Evolutionary conservation across 2,888 invertebrate genomes (phyloP), one percentile per base, ranked within the genome.

Genomic region (Folsomia candida): DNA sequence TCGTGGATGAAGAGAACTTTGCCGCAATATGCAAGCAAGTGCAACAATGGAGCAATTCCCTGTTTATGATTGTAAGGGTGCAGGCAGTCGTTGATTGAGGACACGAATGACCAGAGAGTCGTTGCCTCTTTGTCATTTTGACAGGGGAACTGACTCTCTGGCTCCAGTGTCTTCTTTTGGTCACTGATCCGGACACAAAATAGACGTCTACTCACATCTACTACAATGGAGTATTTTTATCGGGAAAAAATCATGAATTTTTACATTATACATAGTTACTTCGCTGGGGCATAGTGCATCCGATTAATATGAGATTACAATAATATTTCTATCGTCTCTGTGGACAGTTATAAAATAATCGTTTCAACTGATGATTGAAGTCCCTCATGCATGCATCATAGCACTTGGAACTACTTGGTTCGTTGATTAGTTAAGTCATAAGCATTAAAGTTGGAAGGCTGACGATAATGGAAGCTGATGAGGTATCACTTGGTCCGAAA

Each of bases 41-140:
- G 37, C 37, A 54, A 64, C 63, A 64, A 64, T 64, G 63, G 63
- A 37, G 22, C 22, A 25, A 64, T 64, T 64, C 37, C 37, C 63
- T 37, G 37, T 64, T 64, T 64, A 64, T 64, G 37, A 64, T 64
- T 64, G 22, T 37, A n/a, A 29, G 63, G 63, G 63, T 64, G 63
- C 47, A 64, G 63, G 6, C 37, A 24, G 6, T 24, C 47, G 51
- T 64, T n/a, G 51, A 64, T 9, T n/a, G n/a, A n/a, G n/a, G n/a
- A n/a, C 24, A 64, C 62, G 27, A 9, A 29, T 62, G 27, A 37
- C 37, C 37, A 37, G 37, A 28, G 62, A 51, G 22, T 51, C 63
- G 37, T 64, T 64, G 63, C 25, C 22, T 22, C 37, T 64, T 37
- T 64, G 63, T 64, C 63, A 64, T 64, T 64, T 64, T 64, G 63